A percentile compares a stretch with the other conserved stretches of the same genome.
These are phyloP conservation scores for Drosophila malerkotliana DNA, from an alignment of 1,140 invertebrate genomes.

Conservation along the genomic window DNA sequence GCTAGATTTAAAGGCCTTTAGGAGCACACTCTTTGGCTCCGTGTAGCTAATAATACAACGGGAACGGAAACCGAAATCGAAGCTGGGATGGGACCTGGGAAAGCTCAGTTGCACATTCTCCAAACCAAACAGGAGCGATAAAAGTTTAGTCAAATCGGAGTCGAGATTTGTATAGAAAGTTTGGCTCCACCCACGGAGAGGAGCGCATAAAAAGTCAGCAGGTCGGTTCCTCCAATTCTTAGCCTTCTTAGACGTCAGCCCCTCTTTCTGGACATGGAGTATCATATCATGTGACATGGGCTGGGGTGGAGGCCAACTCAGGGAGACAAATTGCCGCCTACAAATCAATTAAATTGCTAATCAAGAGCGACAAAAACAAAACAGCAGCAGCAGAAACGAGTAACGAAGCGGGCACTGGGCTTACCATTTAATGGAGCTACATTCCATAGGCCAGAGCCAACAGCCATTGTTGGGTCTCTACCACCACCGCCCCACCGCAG, in stretches of 20 bases:
- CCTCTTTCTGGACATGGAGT: no score
- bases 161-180: constrained; percentile 62
- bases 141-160: constrained; percentile 52
- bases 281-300: constrained; percentile 9
- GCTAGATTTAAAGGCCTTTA: no score
- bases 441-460: constrained; percentile 59
- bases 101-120: constrained; percentile 47
- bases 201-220: neutral
- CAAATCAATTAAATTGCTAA: constrained; percentile 83
- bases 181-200: constrained; percentile 27
- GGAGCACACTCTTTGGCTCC: no score
- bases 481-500: constrained; percentile 1
- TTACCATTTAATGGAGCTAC: constrained; percentile 77
- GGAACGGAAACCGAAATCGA: constrained; percentile 32
- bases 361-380: constrained; percentile 76
- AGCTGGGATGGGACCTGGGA: constrained; percentile 9
- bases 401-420: constrained; percentile 56
- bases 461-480: constrained; percentile 51
- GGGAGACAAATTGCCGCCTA: constrained; percentile 80
- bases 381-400: constrained; percentile 54
- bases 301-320: constrained; percentile 59
- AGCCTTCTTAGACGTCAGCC: no score
- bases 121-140: constrained; percentile 28
- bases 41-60: constrained; percentile 27
- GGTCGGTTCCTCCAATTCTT: neutral